Base-by-base conservation (phyloP, 2,113 vertebrate species). In the Amphiprion percula region DNA sequence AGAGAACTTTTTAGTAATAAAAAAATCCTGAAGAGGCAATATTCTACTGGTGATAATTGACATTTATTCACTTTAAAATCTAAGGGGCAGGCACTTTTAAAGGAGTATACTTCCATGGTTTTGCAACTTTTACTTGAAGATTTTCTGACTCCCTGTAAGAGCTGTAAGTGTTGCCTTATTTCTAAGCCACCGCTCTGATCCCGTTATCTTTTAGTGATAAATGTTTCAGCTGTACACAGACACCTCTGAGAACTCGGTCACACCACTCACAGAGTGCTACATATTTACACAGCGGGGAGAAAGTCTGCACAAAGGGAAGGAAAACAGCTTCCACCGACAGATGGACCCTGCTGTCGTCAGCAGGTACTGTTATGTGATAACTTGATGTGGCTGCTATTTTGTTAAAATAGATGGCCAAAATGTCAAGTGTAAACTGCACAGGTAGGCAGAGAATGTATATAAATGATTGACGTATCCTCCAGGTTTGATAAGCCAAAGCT, bases 261-360 rank as follows among this genome's bases (percentile, higher is more conserved):
- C 49, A 4, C 47, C 28, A 33, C 15, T 68, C 53, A 23, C 62
- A 55, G 12, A 2, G 56, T 26, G 49, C 46, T 49, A 14, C 70
- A 76, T 24, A 54, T 65, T 47, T 80, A 68, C 75, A 47, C 76
- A 65, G 66, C 5, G 0, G 60, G 67, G 4, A 73, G 64, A 54
- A 66, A 65, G 75, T 90, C 77, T 79, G 83, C 41, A 72, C 77
- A 80, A 70, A 84, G 78, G 68, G 28, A 23, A 77, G 67, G 41
- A 77, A 74, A 80, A 47, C 56, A 67, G 39, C 33, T 55, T 59
- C 11, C 60, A 67, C 30, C 4, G 37, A 61, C 69, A 77, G 69
- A 77, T 16, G 8, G 66, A 21, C n/a, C 3, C 21, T n/a, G 52
- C 10, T 63, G 83, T 15, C 53, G 68, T 77, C 83, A 64, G 82